A percentile compares a stretch with the other conserved stretches of the same genome.
Conservation (phyloP, 64 coral and sea anemone species). For the Stichodactyla helianthus region DNA sequence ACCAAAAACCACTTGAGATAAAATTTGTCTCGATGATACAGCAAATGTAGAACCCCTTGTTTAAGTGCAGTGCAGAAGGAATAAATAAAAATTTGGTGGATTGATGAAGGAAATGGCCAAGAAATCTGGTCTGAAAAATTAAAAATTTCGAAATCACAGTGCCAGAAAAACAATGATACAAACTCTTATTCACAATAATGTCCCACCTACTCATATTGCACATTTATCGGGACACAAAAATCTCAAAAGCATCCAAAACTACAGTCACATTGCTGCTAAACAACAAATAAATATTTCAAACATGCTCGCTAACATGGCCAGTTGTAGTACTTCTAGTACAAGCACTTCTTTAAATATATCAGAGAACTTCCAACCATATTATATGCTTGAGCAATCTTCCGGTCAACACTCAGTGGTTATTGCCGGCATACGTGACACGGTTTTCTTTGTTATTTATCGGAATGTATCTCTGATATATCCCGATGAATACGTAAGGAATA, state of each 20-base stretch:
- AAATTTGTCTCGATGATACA: too few relatives aligned
- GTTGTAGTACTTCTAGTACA: too few relatives aligned
- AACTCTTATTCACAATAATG: conserved; percentile 43
- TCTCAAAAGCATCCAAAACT: conserved; percentile 65
- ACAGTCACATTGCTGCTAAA: conserved; percentile 41
- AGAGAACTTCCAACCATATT: too few relatives aligned
- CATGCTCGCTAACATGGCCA: too few relatives aligned
- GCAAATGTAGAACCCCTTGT: conserved; percentile 52
- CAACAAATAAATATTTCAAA: conserved; percentile 13
- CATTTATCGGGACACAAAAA: conserved; percentile 72
- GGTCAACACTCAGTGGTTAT: too few relatives aligned
- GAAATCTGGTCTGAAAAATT: conserved; percentile 31
- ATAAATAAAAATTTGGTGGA: conserved; percentile 33
- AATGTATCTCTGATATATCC: too few relatives aligned
- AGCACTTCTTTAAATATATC: too few relatives aligned
- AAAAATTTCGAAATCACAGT: conserved; percentile 60
- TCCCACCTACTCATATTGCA: conserved; percentile 60
- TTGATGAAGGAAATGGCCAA: conserved; percentile 65
- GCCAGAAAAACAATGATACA: conserved; percentile 68
- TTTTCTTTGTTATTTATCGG: too few relatives aligned
- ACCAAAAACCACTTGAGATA: too few relatives aligned
- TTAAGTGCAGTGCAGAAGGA: conserved; percentile 42
- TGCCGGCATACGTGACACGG: too few relatives aligned
- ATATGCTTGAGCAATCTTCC: too few relatives aligned
- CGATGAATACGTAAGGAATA: too few relatives aligned